Percentiles rank a stretch among this genome's conserved stretches.
phyloP scores from a whole-genome alignment of 2,797 vertebrate species.

The Echeneis naucrates region DNA sequence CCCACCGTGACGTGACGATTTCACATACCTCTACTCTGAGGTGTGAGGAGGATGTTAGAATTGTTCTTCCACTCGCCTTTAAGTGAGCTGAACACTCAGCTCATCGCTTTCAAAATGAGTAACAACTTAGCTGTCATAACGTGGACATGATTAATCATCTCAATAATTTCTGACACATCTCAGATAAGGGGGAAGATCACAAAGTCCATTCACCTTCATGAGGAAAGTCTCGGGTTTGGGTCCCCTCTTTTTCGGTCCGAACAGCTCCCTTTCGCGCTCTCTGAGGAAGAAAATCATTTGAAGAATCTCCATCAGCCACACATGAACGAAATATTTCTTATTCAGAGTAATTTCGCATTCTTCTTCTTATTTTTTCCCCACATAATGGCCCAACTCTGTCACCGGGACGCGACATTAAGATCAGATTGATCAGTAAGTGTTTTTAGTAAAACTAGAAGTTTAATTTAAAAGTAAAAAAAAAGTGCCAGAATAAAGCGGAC shows the following conservation, averaged over 20 bases:
- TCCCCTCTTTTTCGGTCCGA: slow-evolving; percentile 96
- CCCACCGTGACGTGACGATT: too few species aligned
- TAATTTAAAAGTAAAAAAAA: neutral
- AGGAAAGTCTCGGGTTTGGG: slow-evolving; percentile 97
- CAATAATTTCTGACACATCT: neutral
- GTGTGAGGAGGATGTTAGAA: too few species aligned
- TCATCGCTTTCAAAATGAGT: neutral
- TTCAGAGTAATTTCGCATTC: neutral
- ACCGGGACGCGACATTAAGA: rapidly evolving
- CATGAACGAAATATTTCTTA: neutral
- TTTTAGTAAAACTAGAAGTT: neutral
- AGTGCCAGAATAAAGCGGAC: neutral
- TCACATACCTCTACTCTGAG: too few species aligned
- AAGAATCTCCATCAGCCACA: neutral
- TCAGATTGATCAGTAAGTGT: rapidly evolving
- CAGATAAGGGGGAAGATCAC: neutral
- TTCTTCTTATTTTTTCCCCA: too few species aligned
- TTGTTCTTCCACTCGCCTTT: neutral
- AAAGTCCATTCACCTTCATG: slow-evolving; percentile 90
- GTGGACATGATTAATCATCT: slow-evolving; percentile 13
- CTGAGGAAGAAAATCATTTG: slow-evolving; percentile 70
- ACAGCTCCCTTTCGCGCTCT: slow-evolving; percentile 95
- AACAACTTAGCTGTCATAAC: neutral
- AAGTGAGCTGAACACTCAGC: neutral
- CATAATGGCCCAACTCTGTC: neutral